Evolutionary conservation across 1,140 invertebrate species (phyloP).

Genomic region (Leptopilina clavipes): DNA sequence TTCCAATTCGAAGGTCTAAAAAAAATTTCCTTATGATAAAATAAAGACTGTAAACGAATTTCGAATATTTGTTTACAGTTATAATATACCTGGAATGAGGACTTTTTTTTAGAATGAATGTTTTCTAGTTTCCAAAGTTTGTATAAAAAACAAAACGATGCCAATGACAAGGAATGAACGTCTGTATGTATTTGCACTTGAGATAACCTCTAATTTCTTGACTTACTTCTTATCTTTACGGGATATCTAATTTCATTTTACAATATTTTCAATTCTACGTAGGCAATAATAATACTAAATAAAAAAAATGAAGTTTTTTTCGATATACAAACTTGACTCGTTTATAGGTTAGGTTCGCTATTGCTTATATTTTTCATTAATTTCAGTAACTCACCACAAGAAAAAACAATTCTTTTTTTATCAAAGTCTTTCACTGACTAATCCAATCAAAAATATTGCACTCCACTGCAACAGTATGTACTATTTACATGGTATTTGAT

Average conservation of each 20-base stretch:
- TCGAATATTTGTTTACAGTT: neutral
- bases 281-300: neutral
- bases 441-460: slow-evolving; percentile 1
- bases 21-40: neutral
- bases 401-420: neutral
- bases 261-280: too few relatives aligned
- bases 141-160: neutral
- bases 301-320: too few relatives aligned
- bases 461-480: neutral
- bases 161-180: neutral
- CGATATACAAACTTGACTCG: neutral
- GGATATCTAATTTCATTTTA: neutral
- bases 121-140: neutral
- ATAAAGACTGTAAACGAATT: neutral
- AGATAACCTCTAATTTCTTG: neutral
- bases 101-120: neutral
- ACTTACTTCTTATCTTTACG: neutral
- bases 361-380: too few relatives aligned
- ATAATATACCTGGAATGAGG: neutral
- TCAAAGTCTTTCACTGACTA: neutral
- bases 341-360: slow-evolving; percentile 15
- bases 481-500: neutral
- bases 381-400: slow-evolving; percentile 8
- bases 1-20: neutral
- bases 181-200: neutral